Conservation (phyloP, 2,797 vertebrate species). For the Jordanella pulchra region DNA sequence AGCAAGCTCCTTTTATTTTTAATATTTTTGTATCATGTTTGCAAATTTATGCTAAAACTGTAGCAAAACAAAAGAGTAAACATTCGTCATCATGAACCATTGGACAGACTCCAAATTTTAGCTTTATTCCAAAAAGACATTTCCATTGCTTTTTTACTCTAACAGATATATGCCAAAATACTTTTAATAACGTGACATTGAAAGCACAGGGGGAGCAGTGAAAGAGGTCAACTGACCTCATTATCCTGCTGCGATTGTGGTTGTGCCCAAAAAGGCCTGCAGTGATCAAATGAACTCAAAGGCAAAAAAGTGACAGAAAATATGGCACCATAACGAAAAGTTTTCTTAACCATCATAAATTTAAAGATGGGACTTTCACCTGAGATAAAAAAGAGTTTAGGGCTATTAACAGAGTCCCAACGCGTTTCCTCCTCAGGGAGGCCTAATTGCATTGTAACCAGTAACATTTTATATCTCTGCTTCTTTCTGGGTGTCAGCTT, state of each 20-base stretch:
- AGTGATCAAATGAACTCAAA: neutral
- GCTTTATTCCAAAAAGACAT: neutral
- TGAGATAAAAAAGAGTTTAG: neutral
- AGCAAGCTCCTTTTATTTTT: neutral
- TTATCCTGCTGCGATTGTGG: too few relatives aligned
- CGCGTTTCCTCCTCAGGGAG: neutral
- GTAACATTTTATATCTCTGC: too few relatives aligned
- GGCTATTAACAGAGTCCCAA: too few relatives aligned
- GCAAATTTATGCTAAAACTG: too few relatives aligned
- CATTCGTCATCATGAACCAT: too few relatives aligned
- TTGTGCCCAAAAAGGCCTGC: too few relatives aligned
- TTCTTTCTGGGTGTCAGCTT: too few relatives aligned
- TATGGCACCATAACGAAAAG: neutral
- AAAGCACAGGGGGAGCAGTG: neutral
- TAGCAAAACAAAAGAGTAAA: too few relatives aligned
- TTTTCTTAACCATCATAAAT: too few relatives aligned
- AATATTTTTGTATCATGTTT: too few relatives aligned
- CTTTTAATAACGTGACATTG: neutral
- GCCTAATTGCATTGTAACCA: too few relatives aligned
- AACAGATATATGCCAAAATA: neutral
- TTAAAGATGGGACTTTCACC: neutral
- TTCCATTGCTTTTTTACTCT: neutral
- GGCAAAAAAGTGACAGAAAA: neutral
- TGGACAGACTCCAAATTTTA: neutral
- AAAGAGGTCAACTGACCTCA: neutral